Evolutionary conservation across 2,888 invertebrate species (phyloP).

Genomic region (Sphaerophoria rueppellii): DNA sequence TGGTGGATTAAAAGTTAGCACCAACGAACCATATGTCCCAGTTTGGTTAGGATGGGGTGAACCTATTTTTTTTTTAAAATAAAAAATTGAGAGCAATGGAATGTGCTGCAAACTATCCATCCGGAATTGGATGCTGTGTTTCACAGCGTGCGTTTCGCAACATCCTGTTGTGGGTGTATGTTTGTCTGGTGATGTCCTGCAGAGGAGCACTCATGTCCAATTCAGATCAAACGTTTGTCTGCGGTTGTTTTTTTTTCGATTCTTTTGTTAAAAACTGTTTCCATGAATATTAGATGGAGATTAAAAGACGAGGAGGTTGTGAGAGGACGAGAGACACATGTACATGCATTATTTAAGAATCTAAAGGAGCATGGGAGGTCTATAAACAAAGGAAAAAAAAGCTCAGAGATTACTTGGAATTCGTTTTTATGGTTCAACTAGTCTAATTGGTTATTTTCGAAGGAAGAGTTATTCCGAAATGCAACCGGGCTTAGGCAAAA

Average conservation of each 20-base stretch:
- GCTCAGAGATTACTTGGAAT: slow-evolving; percentile 59
- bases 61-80: slow-evolving; percentile 11
- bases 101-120: slow-evolving; percentile 56
- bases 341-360: slow-evolving; percentile 8
- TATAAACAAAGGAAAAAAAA: not conserved
- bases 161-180: slow-evolving; percentile 27
- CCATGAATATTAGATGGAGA: not conserved
- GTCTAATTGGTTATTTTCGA: slow-evolving; percentile 73
- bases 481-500: slow-evolving; percentile 26
- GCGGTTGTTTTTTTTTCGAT: not conserved
- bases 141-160: slow-evolving; percentile 65
- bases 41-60: not conserved
- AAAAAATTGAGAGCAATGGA: not conserved
- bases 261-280: slow-evolving; percentile 26
- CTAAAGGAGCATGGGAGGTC: not conserved
- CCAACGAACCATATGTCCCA: slow-evolving; percentile 62
- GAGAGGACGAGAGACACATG: slow-evolving; percentile 13
- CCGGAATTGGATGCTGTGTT: slow-evolving; percentile 60
- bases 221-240: slow-evolving; percentile 20
- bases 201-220: slow-evolving; percentile 26
- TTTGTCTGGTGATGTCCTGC: slow-evolving; percentile 43
- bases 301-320: not conserved
- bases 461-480: slow-evolving; percentile 64
- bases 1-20: slow-evolving; percentile 70
- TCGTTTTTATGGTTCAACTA: slow-evolving; percentile 72